phyloP scores from a whole-genome alignment of 2,797 vertebrate genomes.

The Moxostoma hubbsi region DNA sequence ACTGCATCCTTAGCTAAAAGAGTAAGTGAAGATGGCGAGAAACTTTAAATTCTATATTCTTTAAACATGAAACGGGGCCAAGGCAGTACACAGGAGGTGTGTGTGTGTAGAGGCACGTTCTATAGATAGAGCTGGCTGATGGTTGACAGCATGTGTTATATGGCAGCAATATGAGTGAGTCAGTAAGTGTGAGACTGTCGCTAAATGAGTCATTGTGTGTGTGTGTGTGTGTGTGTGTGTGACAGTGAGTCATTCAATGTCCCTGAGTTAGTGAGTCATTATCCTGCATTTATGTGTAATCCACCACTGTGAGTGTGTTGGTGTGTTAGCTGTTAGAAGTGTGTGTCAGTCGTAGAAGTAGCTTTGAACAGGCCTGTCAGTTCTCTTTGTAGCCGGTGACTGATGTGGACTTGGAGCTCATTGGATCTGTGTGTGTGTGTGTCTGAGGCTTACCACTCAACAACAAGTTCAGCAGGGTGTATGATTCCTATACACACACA shows the following conservation, averaged over 20 bases:
- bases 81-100: not conserved
- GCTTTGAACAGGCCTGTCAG: constrained; percentile 84
- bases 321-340: constrained; percentile 84
- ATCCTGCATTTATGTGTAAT: constrained; percentile 4
- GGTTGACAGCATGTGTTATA: constrained; percentile 15
- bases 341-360: constrained; percentile 78
- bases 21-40: not conserved
- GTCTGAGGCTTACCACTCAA: constrained; percentile 75
- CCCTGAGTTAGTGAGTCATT: constrained; percentile 10
- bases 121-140: constrained; percentile 30
- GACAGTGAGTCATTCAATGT: constrained; percentile 28
- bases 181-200: constrained; percentile 13
- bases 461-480: constrained; percentile 76
- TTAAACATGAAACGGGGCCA: not conserved
- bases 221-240: constrained; percentile 20
- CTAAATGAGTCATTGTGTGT: constrained; percentile 12
- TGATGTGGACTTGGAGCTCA: constrained; percentile 80
- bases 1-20: not conserved
- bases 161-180: constrained; percentile 11
- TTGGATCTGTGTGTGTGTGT: constrained; percentile 56
- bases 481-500: constrained; percentile 70
- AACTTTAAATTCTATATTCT: not conserved
- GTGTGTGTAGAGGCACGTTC: constrained; percentile 1
- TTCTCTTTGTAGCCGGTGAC: constrained; percentile 90
- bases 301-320: not conserved